Conservation (phyloP, 2,888 invertebrate genomes). For the Myathropa florea region DNA sequence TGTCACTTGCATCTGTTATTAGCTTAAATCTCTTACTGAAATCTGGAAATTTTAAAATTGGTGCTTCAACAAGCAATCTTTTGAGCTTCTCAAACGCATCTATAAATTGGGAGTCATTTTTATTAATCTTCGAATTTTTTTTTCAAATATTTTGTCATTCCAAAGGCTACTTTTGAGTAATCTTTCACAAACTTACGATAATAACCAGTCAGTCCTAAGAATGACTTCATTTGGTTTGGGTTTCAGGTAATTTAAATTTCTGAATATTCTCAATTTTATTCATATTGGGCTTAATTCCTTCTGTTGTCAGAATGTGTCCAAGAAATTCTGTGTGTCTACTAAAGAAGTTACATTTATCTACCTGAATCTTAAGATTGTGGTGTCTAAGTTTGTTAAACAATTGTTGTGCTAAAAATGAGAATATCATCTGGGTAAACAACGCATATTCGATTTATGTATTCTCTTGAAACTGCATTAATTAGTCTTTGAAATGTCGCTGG, state of each 20-base stretch:
- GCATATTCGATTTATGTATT: conserved; percentile 7
- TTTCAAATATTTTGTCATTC: too few species aligned
- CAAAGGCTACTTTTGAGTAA: conserved; percentile 19
- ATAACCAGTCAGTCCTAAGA: background rate
- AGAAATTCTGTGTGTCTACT: conserved; percentile 4
- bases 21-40: conserved; percentile 8
- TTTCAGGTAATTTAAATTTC: background rate
- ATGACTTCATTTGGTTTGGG: background rate
- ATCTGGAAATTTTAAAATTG: background rate
- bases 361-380: background rate
- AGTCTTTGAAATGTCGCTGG: background rate
- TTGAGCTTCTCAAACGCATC: too few species aligned
- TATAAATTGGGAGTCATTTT: too few species aligned
- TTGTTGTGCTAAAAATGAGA: background rate
- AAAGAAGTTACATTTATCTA: background rate
- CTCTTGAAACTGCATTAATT: background rate
- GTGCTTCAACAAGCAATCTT: conserved; percentile 24
- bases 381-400: background rate
- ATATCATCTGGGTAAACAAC: conserved; percentile 3
- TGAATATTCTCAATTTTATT: background rate
- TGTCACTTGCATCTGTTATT: background rate
- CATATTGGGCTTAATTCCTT: background rate
- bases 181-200: background rate
- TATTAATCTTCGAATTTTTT: too few species aligned
- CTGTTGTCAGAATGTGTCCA: background rate